Evolutionary conservation across 2,888 invertebrate genomes (phyloP).

Genomic region (Ennomos fuscantarius): DNA sequence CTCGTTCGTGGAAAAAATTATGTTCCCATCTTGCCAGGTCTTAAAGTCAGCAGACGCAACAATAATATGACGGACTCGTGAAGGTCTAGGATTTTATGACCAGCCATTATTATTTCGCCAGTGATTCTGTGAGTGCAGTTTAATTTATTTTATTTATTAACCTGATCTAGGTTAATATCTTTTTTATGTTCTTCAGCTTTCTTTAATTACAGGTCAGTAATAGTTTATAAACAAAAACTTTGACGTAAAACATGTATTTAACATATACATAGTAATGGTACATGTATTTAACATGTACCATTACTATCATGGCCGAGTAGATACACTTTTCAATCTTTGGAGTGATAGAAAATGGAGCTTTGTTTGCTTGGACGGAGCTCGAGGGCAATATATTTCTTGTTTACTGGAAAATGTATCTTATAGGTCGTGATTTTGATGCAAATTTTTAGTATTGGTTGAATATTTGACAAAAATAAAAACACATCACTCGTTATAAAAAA

Average conservation of each 20-base stretch:
- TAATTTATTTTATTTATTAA: constrained; percentile 18
- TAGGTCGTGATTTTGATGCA: not conserved
- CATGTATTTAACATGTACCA: too few species aligned
- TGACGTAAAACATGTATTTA: too few species aligned
- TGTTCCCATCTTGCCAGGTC: constrained; percentile 41
- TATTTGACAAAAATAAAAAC: too few species aligned
- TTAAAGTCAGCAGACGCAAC: constrained; percentile 36
- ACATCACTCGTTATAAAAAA: too few species aligned
- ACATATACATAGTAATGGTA: too few species aligned
- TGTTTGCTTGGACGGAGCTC: constrained; percentile 24
- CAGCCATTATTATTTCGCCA: constrained; percentile 23
- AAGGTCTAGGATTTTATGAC: constrained; percentile 30
- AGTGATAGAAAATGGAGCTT: constrained; percentile 19
- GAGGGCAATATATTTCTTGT: constrained; percentile 14
- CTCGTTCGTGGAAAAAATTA: constrained; percentile 37
- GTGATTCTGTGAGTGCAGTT: constrained; percentile 15
- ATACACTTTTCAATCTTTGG: constrained; percentile 19
- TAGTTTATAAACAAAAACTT: constrained; percentile 7
- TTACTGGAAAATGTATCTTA: constrained; percentile 6
- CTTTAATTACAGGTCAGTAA: constrained; percentile 8
- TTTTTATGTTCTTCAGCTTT: constrained; percentile 20
- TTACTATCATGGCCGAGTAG: not conserved
- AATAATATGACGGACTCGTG: constrained; percentile 21
- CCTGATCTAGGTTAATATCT: constrained; percentile 5
- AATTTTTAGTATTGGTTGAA: too few species aligned